Conservation (phyloP, 2,888 invertebrate species). For the Cheilosia grossa region DNA sequence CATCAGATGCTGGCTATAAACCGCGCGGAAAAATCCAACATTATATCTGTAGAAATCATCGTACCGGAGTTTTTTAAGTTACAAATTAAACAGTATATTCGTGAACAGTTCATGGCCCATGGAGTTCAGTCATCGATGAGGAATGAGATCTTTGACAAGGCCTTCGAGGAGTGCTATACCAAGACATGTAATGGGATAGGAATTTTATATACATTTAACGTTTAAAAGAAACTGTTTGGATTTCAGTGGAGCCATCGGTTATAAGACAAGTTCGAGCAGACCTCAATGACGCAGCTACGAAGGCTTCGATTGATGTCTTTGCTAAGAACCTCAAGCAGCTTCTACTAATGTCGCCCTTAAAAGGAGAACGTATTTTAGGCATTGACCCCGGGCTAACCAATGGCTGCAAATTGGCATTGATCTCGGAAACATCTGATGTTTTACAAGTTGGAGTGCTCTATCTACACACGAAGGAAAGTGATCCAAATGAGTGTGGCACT, state of each 20-base stretch:
- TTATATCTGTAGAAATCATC: conserved; percentile 89
- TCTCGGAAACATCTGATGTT: conserved; percentile 88
- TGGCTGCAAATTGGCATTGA: conserved; percentile 94
- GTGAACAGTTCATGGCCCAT: conserved; percentile 82
- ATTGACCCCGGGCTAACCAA: conserved; percentile 95
- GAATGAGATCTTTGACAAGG: conserved; percentile 83
- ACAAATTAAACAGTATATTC: conserved; percentile 85
- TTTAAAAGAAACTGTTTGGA: not conserved
- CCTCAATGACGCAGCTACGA: conserved; percentile 90
- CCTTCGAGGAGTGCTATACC: conserved; percentile 86
- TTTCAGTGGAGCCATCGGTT: conserved; percentile 86
- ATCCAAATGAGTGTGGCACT: conserved; percentile 77
- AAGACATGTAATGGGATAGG: conserved; percentile 83
- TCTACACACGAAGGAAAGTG: conserved; percentile 84
- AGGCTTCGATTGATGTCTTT: conserved; percentile 93
- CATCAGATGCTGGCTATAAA: conserved; percentile 96
- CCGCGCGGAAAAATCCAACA: conserved; percentile 86
- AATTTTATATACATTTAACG: conserved; percentile 82
- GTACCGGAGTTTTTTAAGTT: conserved; percentile 87
- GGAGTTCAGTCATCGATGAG: conserved; percentile 81
- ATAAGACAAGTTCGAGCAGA: conserved; percentile 88
- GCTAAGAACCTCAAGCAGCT: conserved; percentile 92
- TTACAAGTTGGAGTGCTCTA: conserved; percentile 88
- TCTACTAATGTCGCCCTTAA: conserved; percentile 90
- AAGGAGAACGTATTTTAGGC: conserved; percentile 91